Base-by-base conservation (phyloP, 1,140 invertebrate species). In the Drosophila pandora region DNA sequence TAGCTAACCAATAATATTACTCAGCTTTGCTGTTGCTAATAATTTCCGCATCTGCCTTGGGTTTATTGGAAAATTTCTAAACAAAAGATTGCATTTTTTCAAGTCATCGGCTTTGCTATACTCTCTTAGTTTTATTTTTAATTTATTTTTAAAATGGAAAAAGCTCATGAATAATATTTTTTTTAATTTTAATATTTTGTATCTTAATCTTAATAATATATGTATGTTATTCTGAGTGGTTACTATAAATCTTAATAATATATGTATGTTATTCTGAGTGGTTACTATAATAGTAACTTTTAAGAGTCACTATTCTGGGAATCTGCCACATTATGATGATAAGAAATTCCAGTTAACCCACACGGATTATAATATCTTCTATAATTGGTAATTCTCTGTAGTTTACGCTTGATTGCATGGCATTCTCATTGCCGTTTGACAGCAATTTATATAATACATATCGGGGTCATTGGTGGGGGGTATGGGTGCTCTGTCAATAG, bases 351-450 rank as follows among this genome's bases (percentile, higher is more conserved):
- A 56, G 41, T 69, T 57, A 69, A 32, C 49, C 65, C 63, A 68
- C 65, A 48, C 63, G 54, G 32, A 37, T 68, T 54, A 32, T 57
- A 68, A 30, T 47, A 37, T 56, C 25, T 68, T 37, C 57, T 55
- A 55, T 79, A 73, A 76, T 57, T 68, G 56, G 28, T 50, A 62
- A 49, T 76, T 48, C 68, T 75, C 43, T 70, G 56, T 67, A 68
- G 79, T 85, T 64, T 45, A 81, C 62, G 82, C 64, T 72, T 70
- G 74, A 87, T 87, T 85, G 82, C 82, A 50, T 50, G 47, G 41
- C 49, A 72, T 68, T 74, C 52, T 73, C 52, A 64, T 74, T 74
- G 52, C 48, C 60, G 37, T 71, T 67, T 57, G 45, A 43, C 59
- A 61, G 50, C 45, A 32, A 37, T 52, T 74, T 56, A 57, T 55